A percentile compares a stretch with the other conserved stretches of the same genome.
phyloP scores from a whole-genome alignment of 2,113 vertebrate genomes.

The Colossoma macropomum region DNA sequence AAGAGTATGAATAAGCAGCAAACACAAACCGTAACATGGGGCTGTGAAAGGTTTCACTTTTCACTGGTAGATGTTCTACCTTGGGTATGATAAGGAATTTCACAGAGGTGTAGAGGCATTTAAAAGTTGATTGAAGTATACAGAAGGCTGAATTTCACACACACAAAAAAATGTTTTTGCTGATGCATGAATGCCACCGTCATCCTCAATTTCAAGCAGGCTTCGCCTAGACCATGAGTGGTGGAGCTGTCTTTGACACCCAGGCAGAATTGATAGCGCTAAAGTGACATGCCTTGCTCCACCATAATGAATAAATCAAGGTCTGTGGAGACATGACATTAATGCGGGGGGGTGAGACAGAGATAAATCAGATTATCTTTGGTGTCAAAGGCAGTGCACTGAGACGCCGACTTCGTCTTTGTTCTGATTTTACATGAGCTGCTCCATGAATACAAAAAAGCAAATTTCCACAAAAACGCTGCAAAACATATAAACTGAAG shows the following conservation, averaged over 20 bases:
- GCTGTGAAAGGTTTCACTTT: no score
- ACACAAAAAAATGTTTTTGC: not conserved
- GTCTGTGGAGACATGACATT: slow-evolving; percentile 24
- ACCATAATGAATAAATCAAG: slow-evolving; percentile 41
- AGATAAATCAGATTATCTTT: slow-evolving; percentile 19
- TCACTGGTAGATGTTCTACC: not conserved
- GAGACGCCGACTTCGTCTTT: not conserved
- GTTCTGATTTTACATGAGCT: not conserved
- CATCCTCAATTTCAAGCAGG: not conserved
- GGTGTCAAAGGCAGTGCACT: slow-evolving; percentile 18
- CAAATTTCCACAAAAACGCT: not conserved
- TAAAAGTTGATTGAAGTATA: not conserved
- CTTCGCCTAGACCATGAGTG: not conserved
- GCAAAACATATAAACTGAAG: not conserved
- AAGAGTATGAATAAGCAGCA: not conserved
- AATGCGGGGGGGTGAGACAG: slow-evolving; percentile 16
- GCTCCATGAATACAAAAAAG: not conserved
- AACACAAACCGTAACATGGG: not conserved
- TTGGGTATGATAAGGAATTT: not conserved
- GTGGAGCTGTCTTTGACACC: slow-evolving; percentile 11
- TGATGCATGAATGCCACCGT: not conserved
- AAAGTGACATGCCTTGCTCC: slow-evolving; percentile 23
- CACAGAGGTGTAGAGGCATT: not conserved
- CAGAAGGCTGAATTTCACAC: not conserved
- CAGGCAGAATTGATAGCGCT: slow-evolving; percentile 7